These are phyloP conservation scores for Parthenolecanium corni DNA, from an alignment of 2,888 invertebrate genomes.

Conservation along the genomic window DNA sequence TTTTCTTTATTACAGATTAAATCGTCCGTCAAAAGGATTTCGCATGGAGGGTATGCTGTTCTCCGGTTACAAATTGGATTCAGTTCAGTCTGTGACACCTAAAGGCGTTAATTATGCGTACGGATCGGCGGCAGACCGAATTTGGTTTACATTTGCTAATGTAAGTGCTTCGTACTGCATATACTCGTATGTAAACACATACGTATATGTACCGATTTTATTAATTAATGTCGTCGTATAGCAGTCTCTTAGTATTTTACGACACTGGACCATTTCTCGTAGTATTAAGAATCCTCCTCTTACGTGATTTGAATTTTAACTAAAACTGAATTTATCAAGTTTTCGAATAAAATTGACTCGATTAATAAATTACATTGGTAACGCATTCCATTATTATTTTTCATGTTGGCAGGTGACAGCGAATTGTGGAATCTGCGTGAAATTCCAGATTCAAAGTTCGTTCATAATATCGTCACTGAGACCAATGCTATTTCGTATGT, in stretches of 20 bases:
- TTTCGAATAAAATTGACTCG: too few species aligned
- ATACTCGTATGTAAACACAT: not conserved
- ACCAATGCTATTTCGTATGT: slow-evolving; percentile 21
- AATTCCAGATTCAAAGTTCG: slow-evolving; percentile 18
- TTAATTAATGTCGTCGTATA: too few species aligned
- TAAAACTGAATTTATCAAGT: too few species aligned
- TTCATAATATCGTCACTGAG: slow-evolving; percentile 25
- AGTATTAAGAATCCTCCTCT: too few species aligned
- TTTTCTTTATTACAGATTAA: too few species aligned
- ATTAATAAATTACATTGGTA: too few species aligned
- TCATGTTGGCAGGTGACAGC: slow-evolving; percentile 4
- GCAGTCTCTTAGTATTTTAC: too few species aligned
- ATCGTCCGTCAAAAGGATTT: slow-evolving; percentile 12
- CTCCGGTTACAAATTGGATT: slow-evolving; percentile 21
- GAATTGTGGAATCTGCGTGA: slow-evolving; percentile 19
- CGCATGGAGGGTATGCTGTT: slow-evolving; percentile 19
- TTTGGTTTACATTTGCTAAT: slow-evolving; percentile 25
- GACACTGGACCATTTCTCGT: too few species aligned
- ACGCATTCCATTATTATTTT: too few species aligned
- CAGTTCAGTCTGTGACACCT: slow-evolving; percentile 12
- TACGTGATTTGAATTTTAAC: too few species aligned
- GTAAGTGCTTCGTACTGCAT: not conserved
- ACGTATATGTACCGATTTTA: too few species aligned
- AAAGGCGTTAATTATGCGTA: not conserved
- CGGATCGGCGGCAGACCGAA: slow-evolving; percentile 12